Base-by-base conservation (phyloP, 2,113 vertebrate genomes). In the Crotalus horridus region DNA sequence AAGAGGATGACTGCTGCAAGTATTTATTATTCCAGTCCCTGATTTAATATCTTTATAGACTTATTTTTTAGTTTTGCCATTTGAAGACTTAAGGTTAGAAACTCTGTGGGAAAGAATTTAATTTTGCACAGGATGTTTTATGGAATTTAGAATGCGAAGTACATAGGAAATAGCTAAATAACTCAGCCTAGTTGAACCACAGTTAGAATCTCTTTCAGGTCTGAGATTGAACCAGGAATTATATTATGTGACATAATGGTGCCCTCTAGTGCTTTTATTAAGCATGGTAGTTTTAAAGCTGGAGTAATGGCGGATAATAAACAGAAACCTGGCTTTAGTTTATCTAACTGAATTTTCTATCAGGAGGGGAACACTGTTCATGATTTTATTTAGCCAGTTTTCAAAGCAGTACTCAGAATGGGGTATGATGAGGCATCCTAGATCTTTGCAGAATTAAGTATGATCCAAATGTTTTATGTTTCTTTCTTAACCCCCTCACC, bases 191-290 rank as follows among this genome's bases (percentile, higher is more conserved):
- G 10, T 4, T 43, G 91, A 1, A 11, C 53, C 0, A 29, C n/a
- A 95, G 2, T 2, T 69, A 93, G 64, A 53, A 1, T 15, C 43
- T 4, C 26, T 39, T 58, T n/a, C 5, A 17, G 43, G 55, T n/a
- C 20, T 0, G n/a, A 0, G 87, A 53, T 0, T 0, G 53, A 2
- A 3, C 6, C 0, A 43, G 33, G 55, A 13, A 8, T 24, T 0
- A 74, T 15, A 4, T 96, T 98, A 11, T 33, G 90, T 81, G 96
- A 96, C 94, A 93, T 95, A 92, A 54, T 95, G 96, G 96, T 97
- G 97, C 98, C 97, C 97, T 97, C 98, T 98, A 95, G 96, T 97
- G 98, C 86, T 51, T 39, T 2, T 0, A 59, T 43, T 6, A 26
- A 29, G 94, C 58, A 94, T 48, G 39, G 0, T 15, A 59, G 21